Percentiles rank a stretch among this genome's conserved stretches.
Evolutionary conservation across 2,888 invertebrate species (phyloP).

Genomic region (Disparrhopalites patrizii): DNA sequence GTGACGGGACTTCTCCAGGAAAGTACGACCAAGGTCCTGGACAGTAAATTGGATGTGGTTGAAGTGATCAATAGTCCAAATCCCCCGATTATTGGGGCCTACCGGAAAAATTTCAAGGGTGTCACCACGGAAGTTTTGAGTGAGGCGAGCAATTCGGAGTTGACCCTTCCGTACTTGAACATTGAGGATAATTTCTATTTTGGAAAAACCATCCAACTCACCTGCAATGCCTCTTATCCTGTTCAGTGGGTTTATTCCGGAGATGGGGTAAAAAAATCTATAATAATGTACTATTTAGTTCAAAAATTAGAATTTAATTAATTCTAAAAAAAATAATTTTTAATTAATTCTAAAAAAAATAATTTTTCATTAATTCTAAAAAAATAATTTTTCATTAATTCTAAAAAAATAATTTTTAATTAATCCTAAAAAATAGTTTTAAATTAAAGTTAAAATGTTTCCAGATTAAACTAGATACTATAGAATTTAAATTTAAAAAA

Average conservation of each 20-base stretch:
- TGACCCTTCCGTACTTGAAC: constrained; percentile 15
- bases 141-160: constrained; percentile 11
- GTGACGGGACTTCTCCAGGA: too few species aligned
- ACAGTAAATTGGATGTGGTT: not conserved
- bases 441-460: too few species aligned
- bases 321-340: too few species aligned
- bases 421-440: too few species aligned
- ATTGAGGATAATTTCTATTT: constrained; percentile 27
- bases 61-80: not conserved
- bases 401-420: too few species aligned
- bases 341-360: too few species aligned
- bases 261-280: constrained; percentile 27
- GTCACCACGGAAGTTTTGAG: constrained; percentile 10
- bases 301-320: too few species aligned
- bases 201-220: constrained; percentile 22
- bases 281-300: too few species aligned
- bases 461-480: too few species aligned
- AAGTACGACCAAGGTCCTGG: not conserved
- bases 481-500: too few species aligned
- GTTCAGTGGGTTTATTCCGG: constrained; percentile 24
- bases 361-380: too few species aligned
- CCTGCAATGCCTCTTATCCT: constrained; percentile 19
- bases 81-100: constrained; percentile 21
- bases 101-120: constrained; percentile 28
- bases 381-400: too few species aligned